Evolutionary conservation across 1,140 invertebrate genomes (phyloP).

Genomic region (Drosophila pandora): DNA sequence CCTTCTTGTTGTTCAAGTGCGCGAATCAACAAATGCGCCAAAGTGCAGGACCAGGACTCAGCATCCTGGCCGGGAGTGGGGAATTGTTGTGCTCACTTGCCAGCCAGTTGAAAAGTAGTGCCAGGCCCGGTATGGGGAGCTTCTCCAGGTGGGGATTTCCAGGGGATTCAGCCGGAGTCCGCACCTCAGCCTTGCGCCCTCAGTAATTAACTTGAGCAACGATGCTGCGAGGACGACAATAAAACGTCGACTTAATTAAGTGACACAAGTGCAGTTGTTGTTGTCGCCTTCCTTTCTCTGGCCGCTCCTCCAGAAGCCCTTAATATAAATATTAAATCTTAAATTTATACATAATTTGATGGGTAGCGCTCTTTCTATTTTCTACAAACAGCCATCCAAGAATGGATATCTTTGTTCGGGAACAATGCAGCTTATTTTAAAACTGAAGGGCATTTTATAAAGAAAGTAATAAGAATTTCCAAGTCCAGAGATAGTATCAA

Average conservation of each 20-base stretch:
- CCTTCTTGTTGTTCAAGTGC: constrained; percentile 64
- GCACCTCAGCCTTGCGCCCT: constrained; percentile 15
- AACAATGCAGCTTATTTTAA: neutral
- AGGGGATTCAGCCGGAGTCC: constrained; percentile 21
- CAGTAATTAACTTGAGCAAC: constrained; percentile 80
- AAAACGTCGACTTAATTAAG: constrained; percentile 78
- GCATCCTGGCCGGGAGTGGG: constrained; percentile 42
- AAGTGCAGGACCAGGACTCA: constrained; percentile 56
- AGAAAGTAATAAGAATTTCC: too few relatives aligned
- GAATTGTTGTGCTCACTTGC: constrained; percentile 78
- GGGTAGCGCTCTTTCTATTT: neutral
- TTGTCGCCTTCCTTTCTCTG: constrained; percentile 20
- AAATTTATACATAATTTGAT: neutral
- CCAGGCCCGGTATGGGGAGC: constrained; percentile 7
- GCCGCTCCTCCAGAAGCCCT: neutral
- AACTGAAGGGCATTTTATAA: too few relatives aligned
- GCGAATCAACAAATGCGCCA: constrained; percentile 80
- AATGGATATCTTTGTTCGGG: neutral
- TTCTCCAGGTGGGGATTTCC: constrained; percentile 31
- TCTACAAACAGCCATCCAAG: neutral
- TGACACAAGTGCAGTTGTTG: constrained; percentile 72
- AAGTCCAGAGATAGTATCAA: too few relatives aligned
- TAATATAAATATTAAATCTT: constrained; percentile 13
- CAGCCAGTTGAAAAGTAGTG: constrained; percentile 72
- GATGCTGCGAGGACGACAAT: constrained; percentile 63